Base-by-base conservation (phyloP, 1,140 invertebrate species). In the Wiebesia pumilae region DNA sequence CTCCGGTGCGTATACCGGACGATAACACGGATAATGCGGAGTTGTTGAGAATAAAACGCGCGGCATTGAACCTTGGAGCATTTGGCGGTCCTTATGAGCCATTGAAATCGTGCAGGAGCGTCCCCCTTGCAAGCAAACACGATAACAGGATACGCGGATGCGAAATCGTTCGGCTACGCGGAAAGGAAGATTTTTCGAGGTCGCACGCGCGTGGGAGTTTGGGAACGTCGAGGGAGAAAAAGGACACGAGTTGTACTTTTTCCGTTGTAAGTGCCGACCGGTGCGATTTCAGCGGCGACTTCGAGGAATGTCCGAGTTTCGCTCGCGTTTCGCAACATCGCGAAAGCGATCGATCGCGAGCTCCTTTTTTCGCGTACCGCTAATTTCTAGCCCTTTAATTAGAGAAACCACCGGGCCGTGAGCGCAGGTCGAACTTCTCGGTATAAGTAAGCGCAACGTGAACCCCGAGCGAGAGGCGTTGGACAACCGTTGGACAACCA, bases 331-430 rank as follows among this genome's bases (percentile, higher is more conserved):
- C 83, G 77, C 79, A 73, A 73, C 33, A 30, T 21, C 84, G 67
- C 65, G 69, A 84, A 81, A 86, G 81, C 54, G 67, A 79, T 85
- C 9, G 81, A 87, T 86, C 47, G 67, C 83, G 77, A 81, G 81
- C 79, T 58, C 62, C 62, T 83, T 78, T 79, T 85, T 79, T 79
- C 30, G 24, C 0, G 67, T 4, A 35, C 3, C 16, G 54, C 62
- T 67, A 75, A 62, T 43, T n/a, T 65, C 24, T 54, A 62, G 54
- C 75, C 81, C 84, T 84, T 88, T 87, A 80, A 87, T 75, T 73
- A 84, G 38, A 47, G 30, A 19, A 38, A 33, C 58, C 65, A 35
- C 67, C 38, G 79, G 77, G 9, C 77, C 43, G 77, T 73, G 73
- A 73, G 62, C 14, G 3, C 62, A 3, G 62, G 7, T 27, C 27